A percentile compares a stretch with the other conserved stretches of the same genome.
phyloP scores from a whole-genome alignment of 2,888 invertebrate genomes.

The Euphydryas editha region DNA sequence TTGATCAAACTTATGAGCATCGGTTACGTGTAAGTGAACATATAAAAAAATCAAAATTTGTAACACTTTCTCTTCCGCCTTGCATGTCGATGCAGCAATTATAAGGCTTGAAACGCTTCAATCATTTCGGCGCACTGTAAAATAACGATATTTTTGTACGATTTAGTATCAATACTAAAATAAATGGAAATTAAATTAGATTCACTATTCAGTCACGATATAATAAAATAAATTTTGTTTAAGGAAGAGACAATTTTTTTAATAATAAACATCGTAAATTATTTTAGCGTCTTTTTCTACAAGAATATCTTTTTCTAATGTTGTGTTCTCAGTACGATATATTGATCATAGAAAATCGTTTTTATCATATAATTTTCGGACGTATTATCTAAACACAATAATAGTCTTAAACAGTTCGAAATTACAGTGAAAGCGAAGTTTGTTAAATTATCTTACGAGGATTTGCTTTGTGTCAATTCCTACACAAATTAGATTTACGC shows the following conservation, averaged over 20 bases:
- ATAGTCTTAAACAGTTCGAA: background rate
- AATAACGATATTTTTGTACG: background rate
- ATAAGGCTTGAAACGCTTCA: slow-evolving; percentile 14
- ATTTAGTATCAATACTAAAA: background rate
- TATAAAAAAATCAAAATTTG: slow-evolving; percentile 37
- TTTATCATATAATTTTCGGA: too few relatives aligned
- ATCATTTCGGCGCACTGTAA: background rate
- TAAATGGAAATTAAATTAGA: background rate
- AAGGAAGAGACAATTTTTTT: too few relatives aligned
- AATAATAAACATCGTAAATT: too few relatives aligned
- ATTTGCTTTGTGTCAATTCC: background rate
- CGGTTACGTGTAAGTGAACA: slow-evolving; percentile 15
- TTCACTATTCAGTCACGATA: background rate
- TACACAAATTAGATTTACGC: background rate
- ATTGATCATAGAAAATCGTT: too few relatives aligned
- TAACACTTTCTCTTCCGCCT: slow-evolving; percentile 42
- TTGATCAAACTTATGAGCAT: slow-evolving; percentile 21
- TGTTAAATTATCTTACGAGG: background rate
- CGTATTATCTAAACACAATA: too few relatives aligned
- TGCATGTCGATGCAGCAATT: slow-evolving; percentile 32
- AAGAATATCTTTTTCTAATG: too few relatives aligned
- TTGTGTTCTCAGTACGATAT: too few relatives aligned
- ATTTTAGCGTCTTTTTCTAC: too few relatives aligned
- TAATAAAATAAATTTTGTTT: too few relatives aligned
- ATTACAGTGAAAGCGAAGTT: background rate